Percentiles rank a stretch among this genome's conserved stretches.
Conservation (phyloP, 2,888 invertebrate genomes). For the Idaea aversata region DNA sequence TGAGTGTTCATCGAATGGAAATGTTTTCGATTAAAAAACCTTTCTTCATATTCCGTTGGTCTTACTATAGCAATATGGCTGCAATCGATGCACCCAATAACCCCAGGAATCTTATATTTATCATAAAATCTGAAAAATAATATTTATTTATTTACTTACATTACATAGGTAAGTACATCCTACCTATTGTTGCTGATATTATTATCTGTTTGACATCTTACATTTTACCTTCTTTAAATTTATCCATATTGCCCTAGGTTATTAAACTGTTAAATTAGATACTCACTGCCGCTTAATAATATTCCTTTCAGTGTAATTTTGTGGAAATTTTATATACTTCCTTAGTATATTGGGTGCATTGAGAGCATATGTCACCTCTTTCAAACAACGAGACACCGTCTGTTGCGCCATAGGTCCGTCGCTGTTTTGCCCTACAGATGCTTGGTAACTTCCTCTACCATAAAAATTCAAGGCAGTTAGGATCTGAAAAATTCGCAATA, state of each 20-base stretch:
- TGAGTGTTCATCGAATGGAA: slow-evolving; percentile 30
- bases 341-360: slow-evolving; percentile 17
- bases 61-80: slow-evolving; percentile 25
- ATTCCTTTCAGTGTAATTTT: slow-evolving; percentile 9
- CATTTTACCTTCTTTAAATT: too few relatives aligned
- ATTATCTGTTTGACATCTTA: too few relatives aligned
- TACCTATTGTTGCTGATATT: too few relatives aligned
- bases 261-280: too few relatives aligned
- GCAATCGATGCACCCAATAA: slow-evolving; percentile 31
- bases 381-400: slow-evolving; percentile 17
- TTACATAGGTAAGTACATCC: too few relatives aligned
- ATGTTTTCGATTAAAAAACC: slow-evolving; percentile 27
- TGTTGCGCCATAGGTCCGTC: slow-evolving; percentile 25
- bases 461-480: slow-evolving; percentile 19
- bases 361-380: slow-evolving; percentile 16
- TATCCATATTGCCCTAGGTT: too few relatives aligned
- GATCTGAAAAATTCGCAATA: slow-evolving; percentile 16
- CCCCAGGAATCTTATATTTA: too few relatives aligned
- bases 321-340: slow-evolving; percentile 20
- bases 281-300: too few relatives aligned
- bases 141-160: too few relatives aligned
- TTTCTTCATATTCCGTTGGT: slow-evolving; percentile 26
- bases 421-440: slow-evolving; percentile 17
- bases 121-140: slow-evolving; percentile 20
- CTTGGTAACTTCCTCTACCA: slow-evolving; percentile 23